Conservation (phyloP, 23 tunicate genomes). For the Oikopleura vanhoeffeni region DNA sequence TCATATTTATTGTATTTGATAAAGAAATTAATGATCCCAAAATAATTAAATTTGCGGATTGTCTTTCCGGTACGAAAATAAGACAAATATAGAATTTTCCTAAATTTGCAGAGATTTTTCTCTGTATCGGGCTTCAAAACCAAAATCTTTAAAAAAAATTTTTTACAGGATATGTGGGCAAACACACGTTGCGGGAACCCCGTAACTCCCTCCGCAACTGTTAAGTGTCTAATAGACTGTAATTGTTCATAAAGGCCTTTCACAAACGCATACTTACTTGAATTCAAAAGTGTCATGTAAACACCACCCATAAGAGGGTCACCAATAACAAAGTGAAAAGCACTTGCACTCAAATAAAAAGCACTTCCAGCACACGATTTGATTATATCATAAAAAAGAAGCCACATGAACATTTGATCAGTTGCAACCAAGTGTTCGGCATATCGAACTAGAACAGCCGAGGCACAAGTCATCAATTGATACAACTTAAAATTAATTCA, state of each 20-base stretch:
- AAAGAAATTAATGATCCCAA: no score
- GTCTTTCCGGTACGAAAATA: no score
- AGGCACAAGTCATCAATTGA: background rate
- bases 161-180: no score
- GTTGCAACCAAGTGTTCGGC: background rate
- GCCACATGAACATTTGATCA: background rate
- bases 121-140: no score
- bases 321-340: background rate
- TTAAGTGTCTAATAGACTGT: background rate
- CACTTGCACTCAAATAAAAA: background rate
- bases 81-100: no score
- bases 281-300: conserved; percentile 6
- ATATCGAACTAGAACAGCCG: background rate
- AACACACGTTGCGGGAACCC: no score
- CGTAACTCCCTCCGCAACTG: no score
- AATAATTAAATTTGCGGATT: no score
- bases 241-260: no score
- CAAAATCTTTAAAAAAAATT: no score
- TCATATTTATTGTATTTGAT: no score
- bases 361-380: background rate
- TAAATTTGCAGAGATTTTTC: no score
- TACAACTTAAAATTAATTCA: background rate
- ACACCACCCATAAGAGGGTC: background rate
- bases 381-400: background rate
- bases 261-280: conserved; percentile 14